Evolutionary conservation across 2,888 invertebrate genomes (phyloP), one percentile per base, ranked within the genome.

Genomic region (Lucinisca nassula): DNA sequence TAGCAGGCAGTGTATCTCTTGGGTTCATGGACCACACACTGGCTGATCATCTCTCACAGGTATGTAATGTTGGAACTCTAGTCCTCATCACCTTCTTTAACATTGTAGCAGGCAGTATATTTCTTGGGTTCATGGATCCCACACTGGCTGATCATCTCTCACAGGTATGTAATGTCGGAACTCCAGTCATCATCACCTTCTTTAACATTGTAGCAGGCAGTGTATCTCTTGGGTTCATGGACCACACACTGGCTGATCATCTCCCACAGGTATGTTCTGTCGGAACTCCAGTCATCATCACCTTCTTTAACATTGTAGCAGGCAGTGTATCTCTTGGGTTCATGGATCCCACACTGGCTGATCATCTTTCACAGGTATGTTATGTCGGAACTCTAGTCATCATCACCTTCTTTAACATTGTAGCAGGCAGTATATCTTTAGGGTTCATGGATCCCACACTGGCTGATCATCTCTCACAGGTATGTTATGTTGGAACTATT

Each of bases 361-460:
- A 98, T 0, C 99, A 99, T 97, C 97, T 99, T 21, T 96, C 98
- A 90, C 97, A 75, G 88, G 88, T 88, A 88, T 17, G 0, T 10
- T 38, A 6, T 58, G n/a, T n/a, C n/a, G n/a, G n/a, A n/a, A n/a
- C 98, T 0, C 97, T 97, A 1, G 97, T 98, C 40, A 97, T 97
- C 77, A 97, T 98, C 79, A 97, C 98, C 12, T 97, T 97, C 4
- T 94, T 98, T 32, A 97, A 98, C 74, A 97, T 98, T n/a, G 97
- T 98, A 21, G 97, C 97, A 32, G 97, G 97, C 21, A 98, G 98
- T 0, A 98, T 98, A 94, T 97, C 97, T 0, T 98, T 98, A 97
- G 97, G 98, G 0, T 99, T 98, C 96, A 97, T 99, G 32, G 98
- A 98, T 95, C 98, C 99, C 0, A 98, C 98, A 0, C 97, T 99